phyloP scores from a whole-genome alignment of 2,113 vertebrate species.

The Corythaixoides concolor region DNA sequence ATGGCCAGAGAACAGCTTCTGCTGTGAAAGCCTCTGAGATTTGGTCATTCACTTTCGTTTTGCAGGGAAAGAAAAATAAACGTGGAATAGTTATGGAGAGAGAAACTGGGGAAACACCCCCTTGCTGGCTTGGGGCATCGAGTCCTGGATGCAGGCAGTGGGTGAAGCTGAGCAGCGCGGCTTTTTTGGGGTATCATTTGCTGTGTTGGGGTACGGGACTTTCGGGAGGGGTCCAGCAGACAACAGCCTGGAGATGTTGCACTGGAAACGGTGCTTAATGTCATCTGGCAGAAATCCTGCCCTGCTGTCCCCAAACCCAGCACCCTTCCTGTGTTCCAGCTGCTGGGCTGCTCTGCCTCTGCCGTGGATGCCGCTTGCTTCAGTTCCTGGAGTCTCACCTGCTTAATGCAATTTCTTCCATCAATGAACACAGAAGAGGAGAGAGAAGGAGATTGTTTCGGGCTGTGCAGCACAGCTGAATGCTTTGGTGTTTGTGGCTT shows the following conservation, averaged over 20 bases:
- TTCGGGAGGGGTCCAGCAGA: neutral
- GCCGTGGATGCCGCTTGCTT: fast-evolving
- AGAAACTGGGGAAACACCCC: neutral
- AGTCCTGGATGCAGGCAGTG: neutral
- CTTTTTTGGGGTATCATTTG: neutral
- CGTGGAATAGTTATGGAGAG: neutral
- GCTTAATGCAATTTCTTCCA: neutral
- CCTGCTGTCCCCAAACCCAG: neutral
- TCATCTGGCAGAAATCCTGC: neutral
- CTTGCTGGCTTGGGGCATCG: neutral
- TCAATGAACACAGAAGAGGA: neutral
- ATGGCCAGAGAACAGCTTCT: neutral
- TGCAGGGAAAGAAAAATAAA: neutral
- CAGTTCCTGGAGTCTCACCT: neutral
- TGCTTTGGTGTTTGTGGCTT: neutral
- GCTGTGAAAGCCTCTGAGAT: neutral
- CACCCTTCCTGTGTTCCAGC: neutral
- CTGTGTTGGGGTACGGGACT: fast-evolving
- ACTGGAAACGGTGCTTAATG: neutral
- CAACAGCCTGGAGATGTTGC: fast-evolving
- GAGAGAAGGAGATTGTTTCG: neutral
- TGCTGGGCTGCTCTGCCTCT: neutral
- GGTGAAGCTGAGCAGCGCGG: neutral
- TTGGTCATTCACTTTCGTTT: fast-evolving
- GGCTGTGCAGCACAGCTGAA: neutral